Evolutionary conservation across 1,140 invertebrate species (phyloP), one percentile per base, ranked within the genome.

Genomic region (Campoletis sonorensis): DNA sequence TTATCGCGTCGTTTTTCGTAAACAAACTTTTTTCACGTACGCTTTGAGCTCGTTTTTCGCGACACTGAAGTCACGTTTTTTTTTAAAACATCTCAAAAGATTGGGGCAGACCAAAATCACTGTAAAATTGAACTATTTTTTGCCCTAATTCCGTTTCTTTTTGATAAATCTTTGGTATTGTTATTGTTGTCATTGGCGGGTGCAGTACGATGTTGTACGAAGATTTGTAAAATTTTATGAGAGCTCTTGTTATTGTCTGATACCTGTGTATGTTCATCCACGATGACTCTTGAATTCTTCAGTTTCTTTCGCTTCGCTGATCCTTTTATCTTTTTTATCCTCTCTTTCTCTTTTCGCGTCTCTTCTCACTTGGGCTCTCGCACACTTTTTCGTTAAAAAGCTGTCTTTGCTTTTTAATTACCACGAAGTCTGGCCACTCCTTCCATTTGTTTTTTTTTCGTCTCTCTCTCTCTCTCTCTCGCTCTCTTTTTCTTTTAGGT

Each of bases 321-420:
- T 58, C 7, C 40, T 13, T 45, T 45, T 45, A 45, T 45, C 40
- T 45, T 45, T 45, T n/a, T n/a, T n/a, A n/a, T n/a, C n/a, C 11
- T 45, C 40, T 13, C 13, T 13, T 13, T 10, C 40, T 45, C 1
- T 45, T 45, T 45, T 45, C 11, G 40, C 40, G 1, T 45, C 13
- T 45, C 40, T 45, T 45, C 8, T 8, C 11, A 1, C 8, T 45
- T 11, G 54, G 4, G 5, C 54, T n/a, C 54, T 13, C 5, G 5
- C 54, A 4, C 54, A 1, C 54, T 58, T 58, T 58, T 18, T 58
- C 18, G 54, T 58, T 58, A 21, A 58, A 58, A 58, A 58, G 4
- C 18, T 58, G 54, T 58, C 13, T 58, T 58, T 23, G 54, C 54
- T 58, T 58, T 58, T 58, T 58, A 58, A 58, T 58, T 58, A 58